phyloP scores from a whole-genome alignment of 2,888 invertebrate species.

The Clistopyga incitator region DNA sequence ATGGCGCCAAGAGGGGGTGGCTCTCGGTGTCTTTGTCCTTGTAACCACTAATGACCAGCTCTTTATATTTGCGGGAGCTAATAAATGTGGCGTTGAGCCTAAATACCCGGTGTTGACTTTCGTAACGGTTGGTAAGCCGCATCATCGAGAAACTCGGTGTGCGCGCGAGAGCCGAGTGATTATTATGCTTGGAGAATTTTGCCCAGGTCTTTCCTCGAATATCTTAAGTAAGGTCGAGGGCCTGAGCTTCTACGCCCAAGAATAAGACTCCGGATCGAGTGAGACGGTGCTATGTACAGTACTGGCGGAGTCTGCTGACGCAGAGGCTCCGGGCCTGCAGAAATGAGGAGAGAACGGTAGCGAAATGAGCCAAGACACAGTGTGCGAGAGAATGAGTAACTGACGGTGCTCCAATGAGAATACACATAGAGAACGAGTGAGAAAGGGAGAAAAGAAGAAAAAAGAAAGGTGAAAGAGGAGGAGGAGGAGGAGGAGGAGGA shows the following conservation, averaged over 20 bases:
- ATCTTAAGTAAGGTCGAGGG: constrained; percentile 50
- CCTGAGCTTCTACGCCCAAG: constrained; percentile 45
- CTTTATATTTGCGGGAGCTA: neutral
- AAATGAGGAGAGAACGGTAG: constrained; percentile 59
- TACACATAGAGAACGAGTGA: constrained; percentile 56
- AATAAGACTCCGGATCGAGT: constrained; percentile 65
- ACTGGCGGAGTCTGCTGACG: constrained; percentile 46
- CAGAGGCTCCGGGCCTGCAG: constrained; percentile 37
- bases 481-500: constrained; percentile 20
- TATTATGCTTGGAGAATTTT: constrained; percentile 59
- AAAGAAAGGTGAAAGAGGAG: constrained; percentile 23
- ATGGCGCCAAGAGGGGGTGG: neutral
- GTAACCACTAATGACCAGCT: constrained; percentile 12
- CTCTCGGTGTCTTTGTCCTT: neutral
- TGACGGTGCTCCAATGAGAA: constrained; percentile 42
- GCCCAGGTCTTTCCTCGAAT: constrained; percentile 36
- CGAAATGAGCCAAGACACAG: constrained; percentile 63
- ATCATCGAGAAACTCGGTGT: constrained; percentile 42
- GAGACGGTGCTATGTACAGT: constrained; percentile 30
- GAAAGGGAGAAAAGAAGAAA: constrained; percentile 34
- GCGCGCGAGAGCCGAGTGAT: constrained; percentile 53
- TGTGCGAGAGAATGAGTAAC: constrained; percentile 59
- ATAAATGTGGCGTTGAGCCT: neutral
- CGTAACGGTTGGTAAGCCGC: constrained; percentile 11
- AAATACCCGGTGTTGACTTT: constrained; percentile 8